Conservation (phyloP, 2,888 invertebrate genomes). For the Polyommatus iphigenia region DNA sequence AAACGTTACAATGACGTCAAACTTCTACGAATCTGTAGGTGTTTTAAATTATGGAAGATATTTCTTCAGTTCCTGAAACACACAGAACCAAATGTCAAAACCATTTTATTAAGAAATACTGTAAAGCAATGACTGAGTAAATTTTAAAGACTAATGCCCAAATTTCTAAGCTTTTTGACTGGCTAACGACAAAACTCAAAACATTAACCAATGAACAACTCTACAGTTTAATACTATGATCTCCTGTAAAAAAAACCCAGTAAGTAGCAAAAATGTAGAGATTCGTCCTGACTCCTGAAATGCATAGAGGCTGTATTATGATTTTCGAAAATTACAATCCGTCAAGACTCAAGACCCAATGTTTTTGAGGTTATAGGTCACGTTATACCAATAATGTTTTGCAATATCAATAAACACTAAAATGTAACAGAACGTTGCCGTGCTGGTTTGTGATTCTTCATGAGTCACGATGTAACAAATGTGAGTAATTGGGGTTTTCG, state of each 20-base stretch:
- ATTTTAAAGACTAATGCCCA: background rate
- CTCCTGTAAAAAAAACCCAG: no score
- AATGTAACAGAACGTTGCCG: background rate
- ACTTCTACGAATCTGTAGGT: background rate
- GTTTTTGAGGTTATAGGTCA: no score
- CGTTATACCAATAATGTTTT: background rate
- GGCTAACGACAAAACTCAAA: no score
- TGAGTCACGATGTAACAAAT: background rate
- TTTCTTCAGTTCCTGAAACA: background rate
- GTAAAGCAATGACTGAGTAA: background rate
- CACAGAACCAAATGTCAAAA: background rate
- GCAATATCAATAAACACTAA: background rate
- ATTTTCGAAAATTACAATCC: no score
- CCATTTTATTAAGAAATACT: background rate
- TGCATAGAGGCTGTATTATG: no score
- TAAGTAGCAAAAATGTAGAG: background rate
- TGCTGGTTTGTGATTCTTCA: background rate
- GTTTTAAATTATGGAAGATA: background rate
- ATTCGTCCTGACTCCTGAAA: background rate
- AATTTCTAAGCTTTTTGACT: background rate
- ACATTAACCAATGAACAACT: no score
- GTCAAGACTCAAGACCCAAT: no score
- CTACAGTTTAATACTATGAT: no score
- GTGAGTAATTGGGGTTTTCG: slow-evolving; percentile 9
- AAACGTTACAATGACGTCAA: background rate